A percentile compares a stretch with the other conserved stretches of the same genome.
These are phyloP conservation scores for Larimichthys crocea DNA, from an alignment of 2,113 vertebrate species.

Conservation along the genomic window DNA sequence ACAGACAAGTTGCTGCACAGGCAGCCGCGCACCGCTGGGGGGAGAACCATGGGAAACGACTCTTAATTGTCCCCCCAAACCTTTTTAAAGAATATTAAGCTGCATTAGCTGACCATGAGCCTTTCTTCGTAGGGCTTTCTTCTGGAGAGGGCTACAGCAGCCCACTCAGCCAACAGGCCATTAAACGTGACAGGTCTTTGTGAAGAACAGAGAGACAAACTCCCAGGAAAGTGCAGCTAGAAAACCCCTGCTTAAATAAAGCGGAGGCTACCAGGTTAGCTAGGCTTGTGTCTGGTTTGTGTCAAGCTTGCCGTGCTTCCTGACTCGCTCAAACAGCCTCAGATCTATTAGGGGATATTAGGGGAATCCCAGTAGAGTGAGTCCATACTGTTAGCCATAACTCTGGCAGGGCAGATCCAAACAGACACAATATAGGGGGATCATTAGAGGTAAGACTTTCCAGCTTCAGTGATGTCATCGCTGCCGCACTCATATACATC, in stretches of 20 bases:
- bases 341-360: constrained; percentile 57
- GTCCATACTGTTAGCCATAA: constrained; percentile 50
- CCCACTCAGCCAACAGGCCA: constrained; percentile 85
- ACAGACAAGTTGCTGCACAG: constrained; percentile 80
- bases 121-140: constrained; percentile 81
- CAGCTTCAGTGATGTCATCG: constrained; percentile 53
- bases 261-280: constrained; percentile 69
- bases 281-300: constrained; percentile 67
- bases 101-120: constrained; percentile 84
- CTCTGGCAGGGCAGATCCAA: constrained; percentile 26
- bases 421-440: constrained; percentile 51
- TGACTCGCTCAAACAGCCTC: constrained; percentile 49
- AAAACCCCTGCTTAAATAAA: constrained; percentile 43
- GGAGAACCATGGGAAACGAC: constrained; percentile 81
- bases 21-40: constrained; percentile 77
- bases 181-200: constrained; percentile 87
- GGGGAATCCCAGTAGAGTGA: constrained; percentile 53
- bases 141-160: constrained; percentile 78
- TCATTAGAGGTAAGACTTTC: constrained; percentile 50
- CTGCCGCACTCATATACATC: constrained; percentile 5
- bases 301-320: constrained; percentile 52
- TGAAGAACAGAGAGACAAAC: constrained; percentile 72
- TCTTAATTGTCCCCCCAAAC: constrained; percentile 85
- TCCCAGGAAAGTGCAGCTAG: constrained; percentile 66
- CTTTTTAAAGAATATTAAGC: constrained; percentile 88